phyloP scores from a whole-genome alignment of 2,113 vertebrate genomes.

The Miniopterus natalensis region DNA sequence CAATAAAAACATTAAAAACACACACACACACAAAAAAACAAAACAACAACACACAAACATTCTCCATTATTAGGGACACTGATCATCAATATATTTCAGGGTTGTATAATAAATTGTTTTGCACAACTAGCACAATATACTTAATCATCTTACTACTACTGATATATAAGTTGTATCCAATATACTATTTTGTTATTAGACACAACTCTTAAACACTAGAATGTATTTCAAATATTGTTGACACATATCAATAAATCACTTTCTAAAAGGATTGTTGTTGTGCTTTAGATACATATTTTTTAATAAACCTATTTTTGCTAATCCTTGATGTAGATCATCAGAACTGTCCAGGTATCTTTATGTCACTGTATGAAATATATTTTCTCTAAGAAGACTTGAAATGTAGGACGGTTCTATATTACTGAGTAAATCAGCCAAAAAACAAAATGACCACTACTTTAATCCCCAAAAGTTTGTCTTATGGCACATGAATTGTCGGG shows the following conservation, averaged over 20 bases:
- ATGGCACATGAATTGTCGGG: neutral
- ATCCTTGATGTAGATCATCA: neutral
- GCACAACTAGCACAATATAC: neutral
- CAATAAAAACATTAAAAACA: too few relatives aligned
- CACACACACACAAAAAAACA: too few relatives aligned
- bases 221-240: neutral
- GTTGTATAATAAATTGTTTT: conserved; percentile 32
- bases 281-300: neutral
- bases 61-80: neutral
- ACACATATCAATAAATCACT: neutral
- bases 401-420: neutral
- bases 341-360: neutral
- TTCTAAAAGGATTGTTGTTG: conserved; percentile 14
- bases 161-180: conserved; percentile 25
- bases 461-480: conserved; percentile 19
- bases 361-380: conserved; percentile 2
- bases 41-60: neutral
- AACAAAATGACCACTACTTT: neutral
- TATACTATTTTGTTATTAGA: conserved; percentile 12
- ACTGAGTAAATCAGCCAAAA: conserved; percentile 12
- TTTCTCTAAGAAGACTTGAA: conserved; percentile 41
- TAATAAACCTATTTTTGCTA: neutral
- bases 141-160: conserved; percentile 5
- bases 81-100: conserved; percentile 7
- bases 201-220: conserved; percentile 6